Percentiles rank a stretch among this genome's conserved stretches.
Conservation (phyloP, 2,888 invertebrate species). For the Panopea generosa region DNA sequence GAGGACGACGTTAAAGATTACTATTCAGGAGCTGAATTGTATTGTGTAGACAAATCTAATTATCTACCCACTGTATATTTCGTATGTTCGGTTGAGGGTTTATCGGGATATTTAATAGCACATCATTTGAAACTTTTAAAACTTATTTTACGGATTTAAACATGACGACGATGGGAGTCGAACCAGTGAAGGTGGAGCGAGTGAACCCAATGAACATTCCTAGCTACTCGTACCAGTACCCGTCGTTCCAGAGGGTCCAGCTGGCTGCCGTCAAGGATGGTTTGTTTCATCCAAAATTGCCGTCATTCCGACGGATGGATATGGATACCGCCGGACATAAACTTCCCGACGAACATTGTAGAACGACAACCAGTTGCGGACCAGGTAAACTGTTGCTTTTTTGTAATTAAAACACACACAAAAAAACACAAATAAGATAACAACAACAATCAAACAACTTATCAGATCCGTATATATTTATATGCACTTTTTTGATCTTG, state of each 20-base stretch:
- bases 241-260: slow-evolving; percentile 78
- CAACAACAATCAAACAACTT: too few relatives aligned
- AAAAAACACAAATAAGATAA: too few relatives aligned
- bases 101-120: too few relatives aligned
- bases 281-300: slow-evolving; percentile 82
- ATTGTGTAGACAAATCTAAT: too few relatives aligned
- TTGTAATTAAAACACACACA: too few relatives aligned
- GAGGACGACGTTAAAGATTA: slow-evolving; percentile 17
- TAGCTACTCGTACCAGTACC: slow-evolving; percentile 82
- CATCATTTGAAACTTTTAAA: too few relatives aligned
- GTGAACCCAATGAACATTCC: slow-evolving; percentile 79
- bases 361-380: slow-evolving; percentile 80
- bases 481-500: too few relatives aligned
- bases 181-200: slow-evolving; percentile 68
- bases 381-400: slow-evolving; percentile 75
- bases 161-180: slow-evolving; percentile 82
- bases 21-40: background rate
- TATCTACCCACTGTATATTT: too few relatives aligned
- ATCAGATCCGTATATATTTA: too few relatives aligned
- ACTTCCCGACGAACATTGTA: slow-evolving; percentile 82
- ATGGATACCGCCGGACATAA: slow-evolving; percentile 83
- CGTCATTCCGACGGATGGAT: slow-evolving; percentile 83
- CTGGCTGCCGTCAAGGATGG: slow-evolving; percentile 83
- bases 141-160: slow-evolving; percentile 4
- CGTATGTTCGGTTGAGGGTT: too few relatives aligned